A percentile compares a stretch with the other conserved stretches of the same genome.
phyloP scores from a whole-genome alignment of 92 coral and sea anemone genomes.

The Chrysogorgia sp. region DNA sequence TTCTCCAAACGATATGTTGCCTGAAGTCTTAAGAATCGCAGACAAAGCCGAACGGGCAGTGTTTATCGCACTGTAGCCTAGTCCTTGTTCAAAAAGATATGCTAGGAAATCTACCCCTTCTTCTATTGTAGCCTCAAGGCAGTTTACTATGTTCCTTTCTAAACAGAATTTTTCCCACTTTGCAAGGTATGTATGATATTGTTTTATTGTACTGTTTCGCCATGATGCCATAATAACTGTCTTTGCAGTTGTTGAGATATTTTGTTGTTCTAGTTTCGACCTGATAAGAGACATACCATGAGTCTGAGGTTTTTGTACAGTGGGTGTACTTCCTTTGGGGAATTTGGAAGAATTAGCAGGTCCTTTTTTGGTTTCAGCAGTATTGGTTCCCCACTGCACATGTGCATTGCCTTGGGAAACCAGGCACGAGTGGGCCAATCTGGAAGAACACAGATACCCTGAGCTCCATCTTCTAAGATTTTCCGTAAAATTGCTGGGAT shows the following conservation, averaged over 20 bases:
- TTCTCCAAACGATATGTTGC: too few relatives aligned
- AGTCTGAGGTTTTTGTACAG: neutral
- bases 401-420: slow-evolving; percentile 24
- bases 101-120: too few relatives aligned
- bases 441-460: slow-evolving; percentile 14
- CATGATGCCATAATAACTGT: slow-evolving; percentile 3
- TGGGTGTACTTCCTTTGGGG: slow-evolving; percentile 19
- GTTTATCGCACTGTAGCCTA: too few relatives aligned
- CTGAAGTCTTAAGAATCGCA: too few relatives aligned
- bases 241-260: neutral
- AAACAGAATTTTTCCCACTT: too few relatives aligned
- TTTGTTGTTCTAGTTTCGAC: too few relatives aligned
- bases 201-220: neutral
- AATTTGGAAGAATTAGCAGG: neutral
- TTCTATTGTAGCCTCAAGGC: too few relatives aligned
- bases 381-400: slow-evolving; percentile 19
- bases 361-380: neutral
- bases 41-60: too few relatives aligned
- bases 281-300: neutral
- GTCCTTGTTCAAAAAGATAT: too few relatives aligned
- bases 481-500: slow-evolving; percentile 17
- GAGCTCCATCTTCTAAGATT: slow-evolving; percentile 1
- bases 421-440: slow-evolving; percentile 28
- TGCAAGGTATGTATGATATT: slow-evolving; percentile 1
- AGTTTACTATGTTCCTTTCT: too few relatives aligned